Evolutionary conservation across 1,140 invertebrate species (phyloP).

Genomic region (Formica exsecta): DNA sequence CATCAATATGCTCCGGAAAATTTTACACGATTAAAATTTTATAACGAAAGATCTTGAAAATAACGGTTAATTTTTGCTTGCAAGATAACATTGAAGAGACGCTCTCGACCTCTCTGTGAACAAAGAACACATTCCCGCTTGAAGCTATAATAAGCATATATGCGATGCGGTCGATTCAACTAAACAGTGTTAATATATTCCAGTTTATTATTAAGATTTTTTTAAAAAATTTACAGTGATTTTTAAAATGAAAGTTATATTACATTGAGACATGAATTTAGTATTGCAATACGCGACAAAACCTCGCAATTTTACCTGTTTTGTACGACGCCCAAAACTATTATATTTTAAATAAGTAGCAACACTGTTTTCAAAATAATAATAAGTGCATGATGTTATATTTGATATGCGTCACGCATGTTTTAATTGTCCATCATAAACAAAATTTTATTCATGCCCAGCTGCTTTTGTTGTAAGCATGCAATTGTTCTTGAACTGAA

Average conservation of each 20-base stretch:
- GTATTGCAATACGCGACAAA: background rate
- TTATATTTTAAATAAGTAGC: too few relatives aligned
- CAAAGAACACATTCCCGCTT: background rate
- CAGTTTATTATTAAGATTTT: background rate
- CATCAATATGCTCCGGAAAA: background rate
- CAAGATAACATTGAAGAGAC: background rate
- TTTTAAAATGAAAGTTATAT: background rate
- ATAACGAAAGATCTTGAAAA: background rate
- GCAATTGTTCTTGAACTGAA: background rate
- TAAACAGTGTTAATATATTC: background rate
- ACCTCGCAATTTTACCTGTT: background rate
- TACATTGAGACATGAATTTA: background rate
- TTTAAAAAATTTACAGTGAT: background rate
- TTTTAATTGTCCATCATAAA: constrained; percentile 30
- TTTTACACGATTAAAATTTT: background rate
- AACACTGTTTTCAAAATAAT: constrained; percentile 18
- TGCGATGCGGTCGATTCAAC: background rate
- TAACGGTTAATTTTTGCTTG: background rate
- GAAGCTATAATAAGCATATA: background rate
- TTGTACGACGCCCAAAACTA: background rate
- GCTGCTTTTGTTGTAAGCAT: background rate
- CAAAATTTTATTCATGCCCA: background rate
- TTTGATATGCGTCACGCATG: background rate
- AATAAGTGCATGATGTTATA: background rate
- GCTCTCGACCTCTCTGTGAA: background rate